Conservation (phyloP, 1,140 invertebrate genomes). For the Macrobrachium nipponense region DNA sequence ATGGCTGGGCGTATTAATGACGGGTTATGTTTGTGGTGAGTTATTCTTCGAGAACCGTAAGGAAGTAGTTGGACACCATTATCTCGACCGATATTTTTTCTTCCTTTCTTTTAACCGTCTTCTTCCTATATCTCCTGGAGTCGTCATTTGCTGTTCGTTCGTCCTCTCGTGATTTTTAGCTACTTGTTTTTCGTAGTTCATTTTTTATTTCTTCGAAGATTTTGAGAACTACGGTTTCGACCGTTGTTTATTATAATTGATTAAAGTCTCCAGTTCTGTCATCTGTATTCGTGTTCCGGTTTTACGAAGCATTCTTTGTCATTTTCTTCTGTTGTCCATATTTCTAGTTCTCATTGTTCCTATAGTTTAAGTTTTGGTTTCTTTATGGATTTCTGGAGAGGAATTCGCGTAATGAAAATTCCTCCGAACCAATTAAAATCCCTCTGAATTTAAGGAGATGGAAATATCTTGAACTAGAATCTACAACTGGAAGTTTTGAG, state of each 20-base stretch:
- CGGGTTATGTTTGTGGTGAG: no score
- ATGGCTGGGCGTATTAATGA: no score
- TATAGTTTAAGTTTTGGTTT: background rate
- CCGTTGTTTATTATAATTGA: no score
- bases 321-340: background rate
- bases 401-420: no score
- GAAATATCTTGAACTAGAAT: no score
- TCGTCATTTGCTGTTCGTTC: background rate
- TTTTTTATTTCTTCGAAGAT: background rate
- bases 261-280: background rate
- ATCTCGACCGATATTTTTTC: background rate
- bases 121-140: background rate
- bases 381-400: no score
- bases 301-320: background rate
- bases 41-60: no score
- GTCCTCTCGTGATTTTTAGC: background rate
- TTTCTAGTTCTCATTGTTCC: background rate
- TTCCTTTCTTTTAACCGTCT: background rate
- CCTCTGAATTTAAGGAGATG: no score
- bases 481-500: no score
- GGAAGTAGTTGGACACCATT: background rate
- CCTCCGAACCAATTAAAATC: no score
- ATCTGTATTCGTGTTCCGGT: background rate
- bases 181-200: background rate
- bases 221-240: no score